Evolutionary conservation across 2,113 vertebrate species (phyloP), one percentile per base, ranked within the genome.

Genomic region (Etheostoma cragini): DNA sequence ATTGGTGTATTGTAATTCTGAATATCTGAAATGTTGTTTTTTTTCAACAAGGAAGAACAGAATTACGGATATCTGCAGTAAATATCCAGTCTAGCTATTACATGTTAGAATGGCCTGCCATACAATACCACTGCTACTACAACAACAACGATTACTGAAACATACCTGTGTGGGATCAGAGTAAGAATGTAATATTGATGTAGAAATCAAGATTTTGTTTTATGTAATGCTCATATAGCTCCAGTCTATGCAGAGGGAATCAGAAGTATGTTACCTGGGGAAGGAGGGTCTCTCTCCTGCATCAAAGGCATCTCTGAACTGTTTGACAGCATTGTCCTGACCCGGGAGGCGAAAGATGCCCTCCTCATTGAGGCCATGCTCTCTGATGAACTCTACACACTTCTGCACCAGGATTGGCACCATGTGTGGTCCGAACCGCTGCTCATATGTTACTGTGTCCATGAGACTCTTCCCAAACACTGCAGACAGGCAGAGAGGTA

Each of bases 321-420:
- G 95, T 73, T 96, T 97, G 62, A 99, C 98, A 24, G 97, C 93
- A 71, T 96, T 99, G 91, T 99, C 98, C 83, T 99, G 98, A 15
- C 98, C 98, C 0, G 98, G 98, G 2, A 99, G 96, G 4, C 98
- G 96, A 90, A 99, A 99, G 88, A 99, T 97, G 2, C 98, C 98
- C 87, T 99, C 98, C 89, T 99, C 98, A 0, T 76, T 87, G 86
- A 98, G 58, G 0, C 97, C 98, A 0, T 96, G 96, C 56, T 97
- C 95, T 24, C 87, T 91, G 86, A 99, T 97, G 92, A 97, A 99
- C 88, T 98, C 97, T 0, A 95, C 90, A 7, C 98, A 97, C 72
- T 97, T 97, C 94, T 98, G 96, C 87, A 99, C 96, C 84, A 99
- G 90, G 83, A 98, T 95, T 50, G 98, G 98, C 62, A 99, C 97